These are phyloP conservation scores for Ivindomyrus marchei DNA, from an alignment of 2,113 vertebrate species.

Conservation along the genomic window DNA sequence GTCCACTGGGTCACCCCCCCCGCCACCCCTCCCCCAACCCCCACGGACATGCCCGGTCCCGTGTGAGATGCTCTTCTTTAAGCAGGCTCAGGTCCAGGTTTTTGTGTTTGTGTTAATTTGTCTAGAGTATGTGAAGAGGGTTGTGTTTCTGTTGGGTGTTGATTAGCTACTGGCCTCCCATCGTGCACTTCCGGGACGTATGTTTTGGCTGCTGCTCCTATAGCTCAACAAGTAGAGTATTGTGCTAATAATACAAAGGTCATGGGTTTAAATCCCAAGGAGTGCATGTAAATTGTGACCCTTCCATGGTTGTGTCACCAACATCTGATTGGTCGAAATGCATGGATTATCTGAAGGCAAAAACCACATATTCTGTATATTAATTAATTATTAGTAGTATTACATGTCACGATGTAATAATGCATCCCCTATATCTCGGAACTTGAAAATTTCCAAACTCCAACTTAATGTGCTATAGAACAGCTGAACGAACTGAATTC, in stretches of 20 bases:
- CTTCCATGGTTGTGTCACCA: not conserved
- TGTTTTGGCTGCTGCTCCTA: not conserved
- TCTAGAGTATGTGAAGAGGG: not conserved
- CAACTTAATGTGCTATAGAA: not conserved
- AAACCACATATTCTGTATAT: not conserved
- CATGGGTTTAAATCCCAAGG: not conserved
- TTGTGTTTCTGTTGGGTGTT: not conserved
- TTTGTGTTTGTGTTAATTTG: not conserved
- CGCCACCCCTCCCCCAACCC: slow-evolving; percentile 17
- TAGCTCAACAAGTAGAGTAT: not conserved
- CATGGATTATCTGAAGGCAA: not conserved
- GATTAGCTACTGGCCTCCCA: not conserved
- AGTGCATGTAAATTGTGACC: not conserved
- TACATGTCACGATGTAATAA: not conserved
- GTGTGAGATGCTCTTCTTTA: not conserved
- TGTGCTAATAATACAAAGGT: not conserved
- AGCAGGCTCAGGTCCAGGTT: not conserved
- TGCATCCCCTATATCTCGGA: not conserved
- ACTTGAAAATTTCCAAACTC: not conserved
- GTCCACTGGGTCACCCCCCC: slow-evolving; percentile 38
- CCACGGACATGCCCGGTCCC: slow-evolving; percentile 14
- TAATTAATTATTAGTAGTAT: not conserved
- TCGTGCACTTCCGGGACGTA: not conserved
- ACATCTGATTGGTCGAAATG: not conserved
- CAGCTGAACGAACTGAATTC: not conserved